Conservation (phyloP, 2,888 invertebrate species). For the Odontocerum albicorne region DNA sequence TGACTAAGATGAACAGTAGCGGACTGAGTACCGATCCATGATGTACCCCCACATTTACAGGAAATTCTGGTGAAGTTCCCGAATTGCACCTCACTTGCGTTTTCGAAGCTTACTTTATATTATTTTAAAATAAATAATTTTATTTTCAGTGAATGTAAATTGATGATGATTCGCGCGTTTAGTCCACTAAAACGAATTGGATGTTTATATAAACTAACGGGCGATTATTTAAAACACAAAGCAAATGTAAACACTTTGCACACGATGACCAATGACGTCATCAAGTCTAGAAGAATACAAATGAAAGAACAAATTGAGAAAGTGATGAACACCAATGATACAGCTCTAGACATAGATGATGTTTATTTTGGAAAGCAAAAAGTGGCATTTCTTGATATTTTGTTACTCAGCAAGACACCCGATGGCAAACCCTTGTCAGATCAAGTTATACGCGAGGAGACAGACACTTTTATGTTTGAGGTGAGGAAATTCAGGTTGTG, state of each 20-base stretch:
- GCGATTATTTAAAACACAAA: not conserved
- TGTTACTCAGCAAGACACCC: constrained; percentile 42
- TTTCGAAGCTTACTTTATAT: no score
- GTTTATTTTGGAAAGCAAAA: constrained; percentile 35
- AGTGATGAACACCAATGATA: not conserved
- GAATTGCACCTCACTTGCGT: no score
- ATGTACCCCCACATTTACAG: no score
- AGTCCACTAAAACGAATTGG: constrained; percentile 5
- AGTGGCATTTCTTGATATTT: constrained; percentile 44
- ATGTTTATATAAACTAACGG: not conserved
- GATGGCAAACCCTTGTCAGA: constrained; percentile 40
- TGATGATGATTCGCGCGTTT: not conserved
- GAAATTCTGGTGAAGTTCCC: no score
- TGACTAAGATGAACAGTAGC: no score
- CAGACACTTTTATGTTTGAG: constrained; percentile 47
- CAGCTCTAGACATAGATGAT: constrained; percentile 1
- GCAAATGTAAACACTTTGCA: not conserved
- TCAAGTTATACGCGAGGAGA: constrained; percentile 44
- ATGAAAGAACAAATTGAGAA: constrained; percentile 7
- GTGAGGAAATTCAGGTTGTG: no score
- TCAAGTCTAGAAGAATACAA: not conserved
- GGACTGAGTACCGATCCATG: no score
- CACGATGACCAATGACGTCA: constrained; percentile 1
- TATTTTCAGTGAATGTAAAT: not conserved
- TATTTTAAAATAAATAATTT: no score